Conservation (phyloP, 2,888 invertebrate genomes). For the Macrostomum cliftonense region DNA sequence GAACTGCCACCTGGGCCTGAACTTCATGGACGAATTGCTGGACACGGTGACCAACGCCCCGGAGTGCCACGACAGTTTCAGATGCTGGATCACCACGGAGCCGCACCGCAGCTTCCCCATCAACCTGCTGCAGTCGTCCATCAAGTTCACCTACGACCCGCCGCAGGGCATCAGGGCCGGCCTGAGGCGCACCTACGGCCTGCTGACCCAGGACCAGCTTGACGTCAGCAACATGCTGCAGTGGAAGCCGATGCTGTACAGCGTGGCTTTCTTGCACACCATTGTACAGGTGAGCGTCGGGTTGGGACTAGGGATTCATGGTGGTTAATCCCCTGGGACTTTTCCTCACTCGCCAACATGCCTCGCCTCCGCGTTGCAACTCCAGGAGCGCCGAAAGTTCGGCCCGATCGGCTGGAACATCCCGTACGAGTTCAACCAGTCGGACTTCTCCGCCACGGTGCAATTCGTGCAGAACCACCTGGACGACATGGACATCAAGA, state of each 20-base stretch:
- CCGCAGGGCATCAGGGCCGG: slow-evolving; percentile 84
- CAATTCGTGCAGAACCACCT: slow-evolving; percentile 88
- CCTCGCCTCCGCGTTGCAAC: too few relatives aligned
- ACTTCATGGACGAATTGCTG: slow-evolving; percentile 77
- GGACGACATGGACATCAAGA: slow-evolving; percentile 81
- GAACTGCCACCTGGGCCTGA: slow-evolving; percentile 81
- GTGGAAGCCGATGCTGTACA: slow-evolving; percentile 80
- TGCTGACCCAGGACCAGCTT: slow-evolving; percentile 59
- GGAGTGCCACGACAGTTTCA: slow-evolving; percentile 59
- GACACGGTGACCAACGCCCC: slow-evolving; percentile 56
- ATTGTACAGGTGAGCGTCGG: slow-evolving; percentile 44
- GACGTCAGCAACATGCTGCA: slow-evolving; percentile 66
- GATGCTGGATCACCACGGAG: slow-evolving; percentile 84
- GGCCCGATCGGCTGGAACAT: slow-evolving; percentile 91
- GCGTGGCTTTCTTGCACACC: slow-evolving; percentile 80
- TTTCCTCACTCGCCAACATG: slow-evolving; percentile 57
- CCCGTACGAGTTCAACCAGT: slow-evolving; percentile 87
- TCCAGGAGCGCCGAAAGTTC: slow-evolving; percentile 83
- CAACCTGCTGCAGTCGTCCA: slow-evolving; percentile 63
- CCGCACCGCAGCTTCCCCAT: slow-evolving; percentile 81
- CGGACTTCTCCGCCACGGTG: slow-evolving; percentile 80
- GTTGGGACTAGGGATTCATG: too few relatives aligned
- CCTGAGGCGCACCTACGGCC: slow-evolving; percentile 76
- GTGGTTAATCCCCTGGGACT: too few relatives aligned
- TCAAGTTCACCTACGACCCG: slow-evolving; percentile 91